Evolutionary conservation across 2,113 vertebrate genomes (phyloP).

Genomic region (Lagopus leucura): DNA sequence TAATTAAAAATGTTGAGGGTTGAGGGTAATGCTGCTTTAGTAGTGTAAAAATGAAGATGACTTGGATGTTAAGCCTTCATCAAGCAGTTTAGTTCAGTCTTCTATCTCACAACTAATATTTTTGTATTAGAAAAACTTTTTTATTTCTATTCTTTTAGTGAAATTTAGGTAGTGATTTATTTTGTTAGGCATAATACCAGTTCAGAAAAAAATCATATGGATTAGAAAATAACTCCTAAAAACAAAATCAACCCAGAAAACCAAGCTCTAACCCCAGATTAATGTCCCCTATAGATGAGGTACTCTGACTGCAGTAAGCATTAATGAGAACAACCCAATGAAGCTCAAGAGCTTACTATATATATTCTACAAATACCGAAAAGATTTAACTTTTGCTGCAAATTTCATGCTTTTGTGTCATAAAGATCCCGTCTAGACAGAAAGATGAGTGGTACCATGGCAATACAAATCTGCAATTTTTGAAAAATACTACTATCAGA

Average conservation of each 20-base stretch:
- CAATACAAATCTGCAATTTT: neutral
- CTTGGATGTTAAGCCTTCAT: neutral
- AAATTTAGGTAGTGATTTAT: neutral
- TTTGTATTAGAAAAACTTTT: neutral
- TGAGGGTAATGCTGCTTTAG: neutral
- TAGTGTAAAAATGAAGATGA: slow-evolving; percentile 28
- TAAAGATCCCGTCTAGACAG: neutral
- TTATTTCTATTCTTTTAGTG: neutral
- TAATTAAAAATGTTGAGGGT: slow-evolving; percentile 52
- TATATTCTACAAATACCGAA: neutral
- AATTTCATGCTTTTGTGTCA: neutral
- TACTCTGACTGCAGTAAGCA: neutral
- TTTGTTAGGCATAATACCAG: neutral
- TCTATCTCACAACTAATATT: neutral
- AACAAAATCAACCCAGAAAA: neutral
- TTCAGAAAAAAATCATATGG: neutral
- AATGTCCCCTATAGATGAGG: neutral
- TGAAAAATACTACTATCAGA: neutral
- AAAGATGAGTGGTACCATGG: neutral
- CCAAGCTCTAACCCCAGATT: neutral
- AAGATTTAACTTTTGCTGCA: neutral
- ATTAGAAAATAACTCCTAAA: neutral
- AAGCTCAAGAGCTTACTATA: neutral
- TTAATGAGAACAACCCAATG: neutral
- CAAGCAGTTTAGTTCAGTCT: neutral